A percentile compares a stretch with the other conserved stretches of the same genome.
Conservation (phyloP, 1,140 invertebrate species). For the Acromyrmex heyeri region DNA sequence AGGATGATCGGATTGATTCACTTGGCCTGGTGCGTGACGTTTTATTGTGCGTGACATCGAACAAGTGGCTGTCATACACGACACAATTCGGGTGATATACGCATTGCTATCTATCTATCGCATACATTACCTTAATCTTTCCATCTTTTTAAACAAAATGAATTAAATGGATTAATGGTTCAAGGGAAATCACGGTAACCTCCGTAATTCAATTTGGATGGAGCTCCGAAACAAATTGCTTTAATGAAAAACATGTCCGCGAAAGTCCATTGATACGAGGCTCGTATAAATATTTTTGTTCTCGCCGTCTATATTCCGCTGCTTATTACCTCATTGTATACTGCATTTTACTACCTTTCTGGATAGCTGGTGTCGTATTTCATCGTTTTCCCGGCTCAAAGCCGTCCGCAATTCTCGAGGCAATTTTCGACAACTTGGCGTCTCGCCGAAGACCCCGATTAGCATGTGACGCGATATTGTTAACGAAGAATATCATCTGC, state of each 20-base stretch:
- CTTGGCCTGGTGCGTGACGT: conserved; percentile 15
- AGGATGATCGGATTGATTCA: background rate
- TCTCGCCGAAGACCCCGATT: conserved; percentile 40
- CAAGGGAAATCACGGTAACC: background rate
- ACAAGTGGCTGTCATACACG: conserved; percentile 22
- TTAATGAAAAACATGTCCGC: background rate
- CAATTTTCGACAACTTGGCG: conserved; percentile 58
- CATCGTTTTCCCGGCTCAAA: background rate
- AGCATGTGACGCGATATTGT: conserved; percentile 50
- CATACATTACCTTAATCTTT: background rate
- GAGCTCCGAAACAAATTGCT: background rate
- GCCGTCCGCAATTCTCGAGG: conserved; percentile 11
- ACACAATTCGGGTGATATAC: conserved; percentile 2
- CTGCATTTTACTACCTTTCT: conserved; percentile 24
- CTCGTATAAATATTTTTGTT: conserved; percentile 31
- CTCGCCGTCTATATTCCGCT: background rate
- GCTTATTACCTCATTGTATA: conserved; percentile 24
- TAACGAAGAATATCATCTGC: conserved; percentile 50
- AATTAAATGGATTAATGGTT: conserved; percentile 36
- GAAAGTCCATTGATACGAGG: conserved; percentile 7
- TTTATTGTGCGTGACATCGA: conserved; percentile 25
- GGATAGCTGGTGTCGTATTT: conserved; percentile 30
- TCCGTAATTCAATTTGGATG: conserved; percentile 16
- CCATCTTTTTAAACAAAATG: conserved; percentile 6
- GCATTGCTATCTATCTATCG: background rate